phyloP scores from a whole-genome alignment of 30 jellyfish, hydroid and myxozoan genomes.

The Aurelia aurita complex sp. Pacific region DNA sequence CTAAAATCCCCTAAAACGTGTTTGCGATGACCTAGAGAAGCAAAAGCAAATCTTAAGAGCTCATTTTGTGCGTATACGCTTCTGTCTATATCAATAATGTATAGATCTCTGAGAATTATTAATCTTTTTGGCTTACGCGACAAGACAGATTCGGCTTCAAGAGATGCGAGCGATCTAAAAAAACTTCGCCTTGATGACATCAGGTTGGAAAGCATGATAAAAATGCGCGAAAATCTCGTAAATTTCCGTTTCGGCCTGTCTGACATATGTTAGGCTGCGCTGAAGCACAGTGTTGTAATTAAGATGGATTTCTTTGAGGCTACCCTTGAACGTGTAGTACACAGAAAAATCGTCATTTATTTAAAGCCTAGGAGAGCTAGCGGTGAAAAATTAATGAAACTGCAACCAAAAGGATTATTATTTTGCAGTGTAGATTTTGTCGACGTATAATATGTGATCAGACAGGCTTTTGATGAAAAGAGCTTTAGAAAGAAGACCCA shows the following conservation, averaged over 20 bases:
- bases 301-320: conserved; percentile 20
- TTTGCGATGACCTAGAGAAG: conserved; percentile 68
- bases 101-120: conserved; percentile 26
- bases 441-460: too few relatives aligned
- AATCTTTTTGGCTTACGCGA: conserved; percentile 54
- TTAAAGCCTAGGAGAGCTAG: conserved; percentile 22
- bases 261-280: too few relatives aligned
- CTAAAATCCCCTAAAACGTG: conserved; percentile 45
- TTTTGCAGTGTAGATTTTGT: background rate
- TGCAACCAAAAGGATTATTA: conserved; percentile 28
- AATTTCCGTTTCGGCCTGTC: background rate
- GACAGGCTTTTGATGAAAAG: too few relatives aligned
- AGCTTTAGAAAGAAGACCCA: too few relatives aligned
- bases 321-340: conserved; percentile 10
- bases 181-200: background rate
- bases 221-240: conserved; percentile 2
- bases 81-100: conserved; percentile 57
- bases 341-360: conserved; percentile 18
- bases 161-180: background rate
- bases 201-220: background rate
- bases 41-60: conserved; percentile 53
- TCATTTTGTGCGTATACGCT: conserved; percentile 53
- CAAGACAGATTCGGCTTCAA: conserved; percentile 25
- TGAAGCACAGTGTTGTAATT: background rate
- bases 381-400: conserved; percentile 43